Evolutionary conservation across 2,797 vertebrate species (phyloP), one percentile per base, ranked within the genome.

Genomic region (Sebastes nivosus): DNA sequence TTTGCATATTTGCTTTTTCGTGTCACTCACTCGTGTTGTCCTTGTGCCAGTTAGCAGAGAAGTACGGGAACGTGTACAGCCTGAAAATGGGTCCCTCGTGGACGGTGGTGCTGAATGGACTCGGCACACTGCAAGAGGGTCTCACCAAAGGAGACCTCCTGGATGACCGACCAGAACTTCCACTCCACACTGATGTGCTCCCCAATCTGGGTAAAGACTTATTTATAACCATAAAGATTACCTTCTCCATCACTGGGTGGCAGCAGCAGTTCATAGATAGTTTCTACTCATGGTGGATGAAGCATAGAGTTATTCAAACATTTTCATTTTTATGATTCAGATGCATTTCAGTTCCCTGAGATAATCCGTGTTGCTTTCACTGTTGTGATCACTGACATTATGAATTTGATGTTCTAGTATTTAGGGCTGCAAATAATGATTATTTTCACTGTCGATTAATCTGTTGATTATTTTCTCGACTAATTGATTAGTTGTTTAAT

Each of bases 31-130:
- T 42, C 14, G 63, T 65, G 63, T 65, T 25, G 13, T 46, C 22
- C 24, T 25, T 25, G 0, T 42, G 57, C 6, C 77, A 97, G 96
- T 1, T 93, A 12, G 74, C 0, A 32, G 75, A 91, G 72, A 94
- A 71, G 52, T 96, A 95, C 0, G 96, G 96, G 6, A 83, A 96
- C 0, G 14, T 97, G 52, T 58, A 93, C 2, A 81, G 87, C 11
- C 0, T 92, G 0, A 7, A 84, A 0, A 0, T 94, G 1, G 93
- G 91, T 5, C 1, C 0, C 0, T 0, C 2, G 0, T 78, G 78
- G 30, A 58, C 42, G 3, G 83, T 93, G 22, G 0, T 92, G 0
- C 0, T 97, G 2, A 95, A 58, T 4, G 92, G 95, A 7, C 8
- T 69, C 52, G 16, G 52, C 16, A 6, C 24, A 7, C 14, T 67